Evolutionary conservation across 2,113 vertebrate species (phyloP).

Genomic region (Saccopteryx leptura): DNA sequence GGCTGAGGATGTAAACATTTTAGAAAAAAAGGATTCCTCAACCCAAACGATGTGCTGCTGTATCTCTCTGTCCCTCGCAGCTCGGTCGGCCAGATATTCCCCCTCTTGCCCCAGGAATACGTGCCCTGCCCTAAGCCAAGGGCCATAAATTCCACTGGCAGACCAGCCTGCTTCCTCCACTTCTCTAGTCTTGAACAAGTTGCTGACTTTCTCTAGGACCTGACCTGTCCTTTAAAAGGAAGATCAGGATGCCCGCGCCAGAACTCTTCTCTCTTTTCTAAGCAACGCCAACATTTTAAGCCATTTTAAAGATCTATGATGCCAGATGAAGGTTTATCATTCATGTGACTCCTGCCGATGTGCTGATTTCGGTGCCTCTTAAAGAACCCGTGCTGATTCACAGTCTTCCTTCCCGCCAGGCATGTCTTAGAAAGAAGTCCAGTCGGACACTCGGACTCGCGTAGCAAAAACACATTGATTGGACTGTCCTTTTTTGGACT

Average conservation of each 20-base stretch:
- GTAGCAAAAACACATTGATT: slow-evolving; percentile 56
- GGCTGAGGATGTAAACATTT: slow-evolving; percentile 45
- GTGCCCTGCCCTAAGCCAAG: neutral
- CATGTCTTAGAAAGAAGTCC: neutral
- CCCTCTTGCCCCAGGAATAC: too few relatives aligned
- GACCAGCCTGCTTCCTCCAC: too few relatives aligned
- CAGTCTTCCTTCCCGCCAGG: neutral
- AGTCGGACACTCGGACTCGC: neutral
- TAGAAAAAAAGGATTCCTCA: slow-evolving; percentile 46
- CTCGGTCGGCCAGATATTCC: too few relatives aligned
- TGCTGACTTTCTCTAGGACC: neutral
- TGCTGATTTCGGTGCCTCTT: slow-evolving; percentile 54
- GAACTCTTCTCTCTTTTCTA: neutral
- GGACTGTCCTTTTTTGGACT: neutral
- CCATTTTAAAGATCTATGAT: slow-evolving; percentile 20
- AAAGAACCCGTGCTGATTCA: neutral
- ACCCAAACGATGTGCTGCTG: neutral
- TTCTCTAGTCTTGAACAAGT: neutral
- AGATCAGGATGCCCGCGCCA: neutral
- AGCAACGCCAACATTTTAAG: neutral
- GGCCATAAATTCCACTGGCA: neutral
- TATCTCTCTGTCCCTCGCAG: neutral
- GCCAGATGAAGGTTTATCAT: slow-evolving; percentile 46
- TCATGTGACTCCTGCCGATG: neutral
- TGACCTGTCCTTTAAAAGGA: neutral